phyloP scores from a whole-genome alignment of 2,113 vertebrate genomes.

The Bubalus kerabau region DNA sequence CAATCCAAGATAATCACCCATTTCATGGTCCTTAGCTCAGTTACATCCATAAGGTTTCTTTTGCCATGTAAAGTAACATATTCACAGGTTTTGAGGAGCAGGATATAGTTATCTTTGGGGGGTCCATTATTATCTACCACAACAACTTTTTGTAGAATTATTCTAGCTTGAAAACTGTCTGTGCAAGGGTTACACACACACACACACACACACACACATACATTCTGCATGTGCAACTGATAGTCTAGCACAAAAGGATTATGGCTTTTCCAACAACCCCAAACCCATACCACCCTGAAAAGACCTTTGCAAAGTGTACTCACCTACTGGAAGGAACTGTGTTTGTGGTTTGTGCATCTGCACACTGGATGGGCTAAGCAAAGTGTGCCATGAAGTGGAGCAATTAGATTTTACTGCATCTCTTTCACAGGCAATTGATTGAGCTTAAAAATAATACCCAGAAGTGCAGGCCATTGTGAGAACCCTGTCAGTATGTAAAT shows the following conservation, averaged over 20 bases:
- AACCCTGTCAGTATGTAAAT: not conserved
- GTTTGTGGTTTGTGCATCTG: not conserved
- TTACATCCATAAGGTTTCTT: not conserved
- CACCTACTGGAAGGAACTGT: not conserved
- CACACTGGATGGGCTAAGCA: not conserved
- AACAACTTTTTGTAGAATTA: not conserved
- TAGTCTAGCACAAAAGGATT: not conserved
- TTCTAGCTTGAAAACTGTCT: not conserved
- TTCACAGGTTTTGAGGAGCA: not conserved
- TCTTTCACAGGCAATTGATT: not conserved
- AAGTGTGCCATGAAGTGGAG: not conserved
- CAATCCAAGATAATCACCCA: not conserved
- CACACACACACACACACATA: not conserved
- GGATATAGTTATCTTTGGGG: not conserved
- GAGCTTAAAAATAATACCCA: not conserved
- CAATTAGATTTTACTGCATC: not conserved
- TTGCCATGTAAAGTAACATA: not conserved
- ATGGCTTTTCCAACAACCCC: not conserved
- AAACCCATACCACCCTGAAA: not conserved
- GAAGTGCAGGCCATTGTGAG: not conserved
- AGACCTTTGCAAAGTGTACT: not conserved
- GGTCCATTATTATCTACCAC: not conserved
- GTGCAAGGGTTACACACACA: not conserved
- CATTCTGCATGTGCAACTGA: not conserved
- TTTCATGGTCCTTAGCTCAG: not conserved